phyloP scores from a whole-genome alignment of 2,113 vertebrate species.

The Dipodomys spectabilis region DNA sequence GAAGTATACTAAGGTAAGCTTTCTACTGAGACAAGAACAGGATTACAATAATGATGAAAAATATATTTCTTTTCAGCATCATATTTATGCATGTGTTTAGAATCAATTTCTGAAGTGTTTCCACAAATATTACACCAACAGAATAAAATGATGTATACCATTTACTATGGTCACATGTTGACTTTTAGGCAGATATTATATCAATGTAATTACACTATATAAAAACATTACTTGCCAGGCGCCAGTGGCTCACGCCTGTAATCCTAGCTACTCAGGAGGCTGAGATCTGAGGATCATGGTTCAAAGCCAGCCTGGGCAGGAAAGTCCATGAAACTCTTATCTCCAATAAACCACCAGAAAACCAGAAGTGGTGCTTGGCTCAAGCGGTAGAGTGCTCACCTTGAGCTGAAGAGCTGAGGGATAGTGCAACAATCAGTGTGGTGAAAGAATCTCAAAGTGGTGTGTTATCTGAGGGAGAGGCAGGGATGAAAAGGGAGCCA shows the following conservation, averaged over 20 bases:
- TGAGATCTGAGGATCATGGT: too few species aligned
- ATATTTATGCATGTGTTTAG: neutral
- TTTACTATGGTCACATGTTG: neutral
- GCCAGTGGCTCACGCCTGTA: too few species aligned
- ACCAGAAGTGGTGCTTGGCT: too few species aligned
- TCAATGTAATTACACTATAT: too few species aligned
- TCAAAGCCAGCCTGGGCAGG: too few species aligned
- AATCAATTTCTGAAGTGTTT: neutral
- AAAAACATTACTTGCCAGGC: neutral
- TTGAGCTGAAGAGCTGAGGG: too few species aligned
- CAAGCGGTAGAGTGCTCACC: too few species aligned
- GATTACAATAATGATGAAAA: neutral
- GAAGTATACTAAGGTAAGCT: neutral
- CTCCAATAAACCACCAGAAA: too few species aligned
- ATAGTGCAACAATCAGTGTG: neutral
- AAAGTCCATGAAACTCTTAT: too few species aligned
- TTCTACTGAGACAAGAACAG: neutral
- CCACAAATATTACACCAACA: neutral
- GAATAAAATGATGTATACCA: neutral
- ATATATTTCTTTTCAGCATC: slow-evolving; percentile 6
- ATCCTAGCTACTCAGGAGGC: too few species aligned
- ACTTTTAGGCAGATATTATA: neutral
- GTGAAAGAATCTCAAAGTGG: neutral
- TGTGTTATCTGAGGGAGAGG: too few species aligned
- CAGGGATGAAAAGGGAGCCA: neutral